These are phyloP conservation scores for Halesus radiatus DNA, from an alignment of 1,140 invertebrate species.

Conservation along the genomic window DNA sequence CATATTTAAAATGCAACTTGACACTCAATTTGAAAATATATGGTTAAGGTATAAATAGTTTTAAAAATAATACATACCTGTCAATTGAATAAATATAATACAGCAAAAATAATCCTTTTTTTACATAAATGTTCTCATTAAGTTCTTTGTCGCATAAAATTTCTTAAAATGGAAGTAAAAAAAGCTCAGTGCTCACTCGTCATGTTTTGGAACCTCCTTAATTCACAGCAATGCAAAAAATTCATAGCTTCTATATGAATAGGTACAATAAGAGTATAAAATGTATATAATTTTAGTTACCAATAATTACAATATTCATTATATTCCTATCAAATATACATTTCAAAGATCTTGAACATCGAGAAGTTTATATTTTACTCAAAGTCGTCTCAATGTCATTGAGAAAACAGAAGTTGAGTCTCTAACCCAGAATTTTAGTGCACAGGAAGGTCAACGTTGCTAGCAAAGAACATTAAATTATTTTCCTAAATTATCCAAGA, in stretches of 20 bases:
- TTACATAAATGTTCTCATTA: no score
- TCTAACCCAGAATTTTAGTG: neutral
- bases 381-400: neutral
- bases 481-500: no score
- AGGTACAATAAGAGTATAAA: slow-evolving; percentile 36
- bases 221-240: slow-evolving; percentile 23
- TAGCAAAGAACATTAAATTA: neutral
- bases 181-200: no score
- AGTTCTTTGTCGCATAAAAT: no score
- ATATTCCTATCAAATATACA: slow-evolving; percentile 1
- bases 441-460: neutral
- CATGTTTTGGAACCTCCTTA: neutral
- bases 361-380: slow-evolving; percentile 2
- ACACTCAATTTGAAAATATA: no score
- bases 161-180: no score
- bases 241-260: slow-evolving; percentile 4
- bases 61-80: no score
- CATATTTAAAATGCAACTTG: no score
- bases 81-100: no score
- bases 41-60: no score
- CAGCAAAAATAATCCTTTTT: no score
- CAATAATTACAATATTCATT: neutral
- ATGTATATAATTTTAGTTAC: slow-evolving; percentile 2
- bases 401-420: slow-evolving; percentile 12
- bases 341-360: slow-evolving; percentile 6